Conservation (phyloP, 2,888 invertebrate genomes). For the Caenorhabditis imperialis region DNA sequence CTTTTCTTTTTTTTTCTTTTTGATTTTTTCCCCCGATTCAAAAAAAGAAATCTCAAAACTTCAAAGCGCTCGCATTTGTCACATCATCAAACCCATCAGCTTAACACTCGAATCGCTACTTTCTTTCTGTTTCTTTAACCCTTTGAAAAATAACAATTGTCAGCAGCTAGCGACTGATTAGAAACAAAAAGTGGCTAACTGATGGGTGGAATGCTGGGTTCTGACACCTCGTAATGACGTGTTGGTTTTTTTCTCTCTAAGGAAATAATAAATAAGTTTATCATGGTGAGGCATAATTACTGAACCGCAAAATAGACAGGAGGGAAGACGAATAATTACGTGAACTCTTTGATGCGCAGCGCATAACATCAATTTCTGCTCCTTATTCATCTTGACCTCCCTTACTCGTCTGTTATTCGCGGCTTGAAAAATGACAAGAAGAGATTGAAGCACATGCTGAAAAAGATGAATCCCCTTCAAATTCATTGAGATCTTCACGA, state of each 20-base stretch:
- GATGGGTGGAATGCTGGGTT: neutral
- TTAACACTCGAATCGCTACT: slow-evolving; percentile 27
- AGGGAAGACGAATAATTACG: slow-evolving; percentile 25
- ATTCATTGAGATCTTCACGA: slow-evolving; percentile 18
- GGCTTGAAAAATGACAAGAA: slow-evolving; percentile 29
- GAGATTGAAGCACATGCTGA: slow-evolving; percentile 38
- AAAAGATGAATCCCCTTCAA: slow-evolving; percentile 32
- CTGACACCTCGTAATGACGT: neutral
- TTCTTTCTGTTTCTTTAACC: slow-evolving; percentile 12
- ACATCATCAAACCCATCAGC: slow-evolving; percentile 41
- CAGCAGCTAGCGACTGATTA: too few species aligned
- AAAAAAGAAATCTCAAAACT: slow-evolving; percentile 22
- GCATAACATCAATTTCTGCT: neutral
- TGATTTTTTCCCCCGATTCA: slow-evolving; percentile 6
- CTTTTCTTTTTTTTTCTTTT: neutral
- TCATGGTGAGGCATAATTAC: slow-evolving; percentile 14
- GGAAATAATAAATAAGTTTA: slow-evolving; percentile 8
- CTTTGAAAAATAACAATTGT: slow-evolving; percentile 1
- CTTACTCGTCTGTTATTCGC: slow-evolving; percentile 25
- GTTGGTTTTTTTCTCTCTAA: slow-evolving; percentile 20
- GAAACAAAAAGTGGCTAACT: too few species aligned
- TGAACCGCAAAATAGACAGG: slow-evolving; percentile 15
- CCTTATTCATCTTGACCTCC: slow-evolving; percentile 23
- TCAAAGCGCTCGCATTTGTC: slow-evolving; percentile 9
- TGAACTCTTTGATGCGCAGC: slow-evolving; percentile 25